These are phyloP conservation scores for Julus scanicus DNA, from an alignment of 2,888 invertebrate genomes.

Conservation along the genomic window DNA sequence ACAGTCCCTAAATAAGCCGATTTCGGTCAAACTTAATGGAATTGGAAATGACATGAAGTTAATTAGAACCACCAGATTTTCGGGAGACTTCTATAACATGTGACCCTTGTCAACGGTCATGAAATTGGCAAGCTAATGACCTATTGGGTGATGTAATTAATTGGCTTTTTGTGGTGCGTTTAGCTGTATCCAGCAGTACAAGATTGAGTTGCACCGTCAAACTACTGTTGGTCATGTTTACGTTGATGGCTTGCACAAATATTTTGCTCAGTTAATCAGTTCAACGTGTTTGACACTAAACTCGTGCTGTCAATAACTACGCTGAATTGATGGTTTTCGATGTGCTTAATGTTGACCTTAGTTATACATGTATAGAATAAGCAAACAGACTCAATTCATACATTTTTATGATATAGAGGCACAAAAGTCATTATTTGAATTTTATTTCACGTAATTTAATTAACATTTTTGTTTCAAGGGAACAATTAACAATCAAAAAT, in stretches of 20 bases:
- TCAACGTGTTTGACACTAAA: neutral
- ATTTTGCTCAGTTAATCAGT: neutral
- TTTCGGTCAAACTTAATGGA: conserved; percentile 19
- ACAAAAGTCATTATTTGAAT: too few relatives aligned
- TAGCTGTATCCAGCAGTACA: neutral
- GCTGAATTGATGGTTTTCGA: neutral
- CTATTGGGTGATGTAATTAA: conserved; percentile 19
- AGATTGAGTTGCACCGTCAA: neutral
- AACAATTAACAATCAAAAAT: too few relatives aligned
- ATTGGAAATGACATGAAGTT: conserved; percentile 19
- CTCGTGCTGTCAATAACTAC: neutral
- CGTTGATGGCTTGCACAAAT: neutral
- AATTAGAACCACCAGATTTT: conserved; percentile 10
- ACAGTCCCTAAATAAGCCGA: conserved; percentile 11
- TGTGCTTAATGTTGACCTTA: too few relatives aligned
- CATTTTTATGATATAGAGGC: too few relatives aligned
- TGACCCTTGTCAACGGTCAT: conserved; percentile 19
- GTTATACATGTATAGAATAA: too few relatives aligned
- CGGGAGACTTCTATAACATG: conserved; percentile 1
- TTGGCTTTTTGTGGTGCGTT: neutral
- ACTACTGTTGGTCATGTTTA: neutral
- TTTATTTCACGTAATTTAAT: too few relatives aligned
- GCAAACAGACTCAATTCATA: too few relatives aligned
- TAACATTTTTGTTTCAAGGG: too few relatives aligned
- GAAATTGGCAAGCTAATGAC: conserved; percentile 1